Base-by-base conservation (phyloP, 2,888 invertebrate genomes). In the Linnaemya tessellans region DNA sequence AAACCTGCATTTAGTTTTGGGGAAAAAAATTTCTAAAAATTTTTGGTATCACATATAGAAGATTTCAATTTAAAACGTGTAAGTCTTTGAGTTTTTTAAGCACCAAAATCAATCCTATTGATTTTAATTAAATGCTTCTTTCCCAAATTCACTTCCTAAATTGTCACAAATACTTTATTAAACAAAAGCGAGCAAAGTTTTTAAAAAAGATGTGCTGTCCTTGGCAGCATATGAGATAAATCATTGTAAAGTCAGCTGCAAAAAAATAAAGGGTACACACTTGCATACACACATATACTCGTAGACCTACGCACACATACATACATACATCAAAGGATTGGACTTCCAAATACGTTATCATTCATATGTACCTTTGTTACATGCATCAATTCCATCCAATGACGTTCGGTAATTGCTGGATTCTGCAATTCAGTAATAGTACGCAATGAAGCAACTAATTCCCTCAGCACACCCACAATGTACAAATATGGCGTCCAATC, bases 371-470 rank as follows among this genome's bases (percentile, higher is more conserved):
- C 97, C 94, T 97, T 97, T 2, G 98, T 98, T 68, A 97, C 96
- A 91, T 95, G 95, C 97, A 98, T 98, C 65, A 99, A 94, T 92
- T 98, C 97, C 87, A 96, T 94, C 99, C 99, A 99, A 93, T 99
- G 99, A 77, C 98, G 94, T 87, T 98, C 97, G 88, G 97, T 95
- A 89, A 99, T 98, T 8, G 98, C 97, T 15, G 98, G 97, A 93
- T 98, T 99, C 93, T 98, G 98, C 38, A 99, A 94, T 92, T 98
- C 98, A 22, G 97, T 97, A 25, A 99, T 97, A 11, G 98, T 98
- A 92, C 98, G 94, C 89, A 99, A 93, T 0, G 98, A 98, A 1
- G 98, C 97, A 93, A 98, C 95, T 95, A 98, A 96, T 91, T 98
- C 98, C 93, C 97, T 97, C 74, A 99, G 95, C 15, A 95, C 95